A percentile compares a stretch with the other conserved stretches of the same genome.
Conservation (phyloP, 1,140 invertebrate species). For the Drosophila navojoa region DNA sequence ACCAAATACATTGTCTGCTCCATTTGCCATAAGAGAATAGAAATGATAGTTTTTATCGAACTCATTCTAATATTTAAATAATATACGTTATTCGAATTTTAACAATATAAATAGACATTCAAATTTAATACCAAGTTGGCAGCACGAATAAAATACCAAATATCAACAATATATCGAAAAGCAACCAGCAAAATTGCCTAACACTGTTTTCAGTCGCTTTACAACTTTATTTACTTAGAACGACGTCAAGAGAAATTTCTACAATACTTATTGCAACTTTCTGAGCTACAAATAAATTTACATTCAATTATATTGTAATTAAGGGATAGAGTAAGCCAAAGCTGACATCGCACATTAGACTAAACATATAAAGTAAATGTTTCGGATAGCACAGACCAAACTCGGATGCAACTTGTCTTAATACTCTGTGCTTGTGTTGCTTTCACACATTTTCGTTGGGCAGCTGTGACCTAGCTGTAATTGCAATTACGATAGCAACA, state of each 20-base stretch:
- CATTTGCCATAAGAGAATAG: neutral
- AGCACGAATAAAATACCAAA: conserved; percentile 2
- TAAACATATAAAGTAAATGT: neutral
- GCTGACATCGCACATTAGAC: neutral
- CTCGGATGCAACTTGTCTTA: conserved; percentile 30
- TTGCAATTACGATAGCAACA: conserved; percentile 54
- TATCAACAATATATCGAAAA: conserved; percentile 3
- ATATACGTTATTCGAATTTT: neutral
- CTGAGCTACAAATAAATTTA: conserved; percentile 18
- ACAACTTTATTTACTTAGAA: conserved; percentile 45
- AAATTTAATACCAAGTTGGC: conserved; percentile 17
- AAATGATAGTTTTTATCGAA: too few species aligned
- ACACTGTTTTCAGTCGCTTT: conserved; percentile 16
- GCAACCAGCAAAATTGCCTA: neutral
- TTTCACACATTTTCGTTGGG: conserved; percentile 55
- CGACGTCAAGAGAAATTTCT: conserved; percentile 61
- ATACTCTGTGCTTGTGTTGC: conserved; percentile 51
- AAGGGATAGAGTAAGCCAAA: neutral
- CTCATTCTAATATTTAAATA: neutral
- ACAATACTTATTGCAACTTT: conserved; percentile 49
- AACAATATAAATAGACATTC: neutral
- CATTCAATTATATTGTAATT: conserved; percentile 5
- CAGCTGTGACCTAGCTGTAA: conserved; percentile 53
- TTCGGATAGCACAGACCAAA: conserved; percentile 12
- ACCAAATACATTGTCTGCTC: neutral